Conservation (phyloP, 2,888 invertebrate species). For the Seladonia tumulorum region DNA sequence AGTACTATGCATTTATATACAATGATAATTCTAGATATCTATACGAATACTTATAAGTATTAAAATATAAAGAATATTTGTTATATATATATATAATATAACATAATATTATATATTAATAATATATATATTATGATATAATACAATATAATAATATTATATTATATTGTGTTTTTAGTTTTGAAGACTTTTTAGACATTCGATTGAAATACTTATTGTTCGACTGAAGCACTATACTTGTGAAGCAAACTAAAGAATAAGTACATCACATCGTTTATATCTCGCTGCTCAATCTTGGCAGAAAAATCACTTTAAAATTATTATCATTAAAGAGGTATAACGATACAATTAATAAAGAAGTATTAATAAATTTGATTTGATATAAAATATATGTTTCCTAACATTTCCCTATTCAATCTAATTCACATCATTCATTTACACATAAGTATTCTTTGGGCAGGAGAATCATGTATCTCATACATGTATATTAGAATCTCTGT, state of each 20-base stretch:
- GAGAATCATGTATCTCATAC: slow-evolving; percentile 68
- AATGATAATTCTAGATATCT: slow-evolving; percentile 58
- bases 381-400: slow-evolving; percentile 44
- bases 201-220: slow-evolving; percentile 32
- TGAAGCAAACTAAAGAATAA: slow-evolving; percentile 48
- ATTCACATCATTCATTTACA: slow-evolving; percentile 23
- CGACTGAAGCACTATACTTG: slow-evolving; percentile 12
- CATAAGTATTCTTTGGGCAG: slow-evolving; percentile 13
- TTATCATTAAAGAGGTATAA: slow-evolving; percentile 23
- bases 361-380: slow-evolving; percentile 33
- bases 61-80: slow-evolving; percentile 43
- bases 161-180: slow-evolving; percentile 25
- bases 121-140: too few relatives aligned
- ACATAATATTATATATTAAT: too few relatives aligned
- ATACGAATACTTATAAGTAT: slow-evolving; percentile 63
- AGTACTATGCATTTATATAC: slow-evolving; percentile 61
- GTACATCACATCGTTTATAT: slow-evolving; percentile 44
- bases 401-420: slow-evolving; percentile 27
- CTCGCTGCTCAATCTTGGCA: slow-evolving; percentile 14
- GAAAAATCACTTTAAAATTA: slow-evolving; percentile 32
- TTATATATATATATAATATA: slow-evolving; percentile 12
- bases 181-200: slow-evolving; percentile 41
- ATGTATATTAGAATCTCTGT: slow-evolving; percentile 83
- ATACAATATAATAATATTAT: too few relatives aligned
- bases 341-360: slow-evolving; percentile 32